Evolutionary conservation across 1,140 invertebrate species (phyloP).

Genomic region (Macrobrachium nipponense): DNA sequence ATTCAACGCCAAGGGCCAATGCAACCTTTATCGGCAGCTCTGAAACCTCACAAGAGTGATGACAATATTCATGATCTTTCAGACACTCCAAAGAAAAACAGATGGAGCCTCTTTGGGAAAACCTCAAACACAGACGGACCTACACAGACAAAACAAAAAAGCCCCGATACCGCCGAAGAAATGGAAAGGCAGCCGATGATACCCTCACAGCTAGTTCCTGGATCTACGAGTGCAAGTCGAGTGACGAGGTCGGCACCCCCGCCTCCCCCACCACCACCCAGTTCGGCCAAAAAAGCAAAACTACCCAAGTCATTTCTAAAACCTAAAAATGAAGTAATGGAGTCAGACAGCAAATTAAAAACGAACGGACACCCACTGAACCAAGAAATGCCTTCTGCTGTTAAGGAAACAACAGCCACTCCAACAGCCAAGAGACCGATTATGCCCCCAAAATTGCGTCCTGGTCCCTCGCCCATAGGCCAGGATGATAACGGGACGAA

Average conservation of each 20-base stretch:
- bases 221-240: background rate
- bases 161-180: background rate
- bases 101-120: too few species aligned
- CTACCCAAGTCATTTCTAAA: too few species aligned
- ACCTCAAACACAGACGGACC: too few species aligned
- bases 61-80: conserved; percentile 27
- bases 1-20: background rate
- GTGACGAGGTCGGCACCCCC: background rate
- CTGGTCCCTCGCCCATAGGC: too few species aligned
- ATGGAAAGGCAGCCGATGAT: background rate
- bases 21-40: conserved; percentile 12
- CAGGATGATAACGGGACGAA: too few species aligned
- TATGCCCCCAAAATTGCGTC: too few species aligned
- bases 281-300: too few species aligned
- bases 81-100: background rate
- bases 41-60: conserved; percentile 51
- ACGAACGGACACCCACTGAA: too few species aligned
- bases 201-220: background rate
- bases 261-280: background rate
- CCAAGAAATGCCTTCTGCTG: background rate
- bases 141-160: background rate
- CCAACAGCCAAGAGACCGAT: too few species aligned
- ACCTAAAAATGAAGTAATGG: background rate
- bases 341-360: background rate
- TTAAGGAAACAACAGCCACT: too few species aligned